These are phyloP conservation scores for Saimiri boliviensis DNA, from an alignment of 2,113 vertebrate species.

Conservation along the genomic window DNA sequence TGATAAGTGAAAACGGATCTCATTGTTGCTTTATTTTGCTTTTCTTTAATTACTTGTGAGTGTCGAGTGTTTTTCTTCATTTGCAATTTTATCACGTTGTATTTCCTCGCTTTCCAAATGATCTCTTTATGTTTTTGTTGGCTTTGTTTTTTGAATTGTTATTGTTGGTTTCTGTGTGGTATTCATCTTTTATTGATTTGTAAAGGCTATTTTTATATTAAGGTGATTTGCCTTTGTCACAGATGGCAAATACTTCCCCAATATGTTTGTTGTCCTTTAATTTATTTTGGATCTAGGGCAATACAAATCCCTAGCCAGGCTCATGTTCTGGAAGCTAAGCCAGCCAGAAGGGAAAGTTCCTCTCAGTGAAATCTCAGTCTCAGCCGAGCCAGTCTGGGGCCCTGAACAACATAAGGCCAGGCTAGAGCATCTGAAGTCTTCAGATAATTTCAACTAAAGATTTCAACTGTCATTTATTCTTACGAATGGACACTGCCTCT, in stretches of 20 bases:
- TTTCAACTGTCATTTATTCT: not conserved
- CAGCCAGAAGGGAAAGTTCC: not conserved
- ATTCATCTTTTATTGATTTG: not conserved
- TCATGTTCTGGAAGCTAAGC: not conserved
- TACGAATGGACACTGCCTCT: not conserved
- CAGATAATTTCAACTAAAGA: not conserved
- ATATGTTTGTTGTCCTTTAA: not conserved
- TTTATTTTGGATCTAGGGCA: not conserved
- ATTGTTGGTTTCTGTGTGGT: not conserved
- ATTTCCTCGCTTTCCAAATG: not conserved
- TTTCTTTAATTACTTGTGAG: not conserved
- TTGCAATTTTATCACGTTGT: not conserved
- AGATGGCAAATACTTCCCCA: not conserved
- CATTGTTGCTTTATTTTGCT: not conserved
- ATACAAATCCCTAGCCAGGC: not conserved
- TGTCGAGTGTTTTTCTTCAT: not conserved
- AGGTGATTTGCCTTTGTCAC: not conserved
- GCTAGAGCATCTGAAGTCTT: not conserved
- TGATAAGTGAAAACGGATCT: not conserved
- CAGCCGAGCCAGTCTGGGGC: not conserved
- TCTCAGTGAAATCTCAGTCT: not conserved
- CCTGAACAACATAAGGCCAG: too few species aligned
- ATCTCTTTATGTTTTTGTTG: not conserved
- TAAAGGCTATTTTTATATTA: slow-evolving; percentile 17
- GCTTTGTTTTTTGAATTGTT: not conserved